These are phyloP conservation scores for Brachyalestes nurse DNA, from an alignment of 2,797 vertebrate species.

Conservation along the genomic window DNA sequence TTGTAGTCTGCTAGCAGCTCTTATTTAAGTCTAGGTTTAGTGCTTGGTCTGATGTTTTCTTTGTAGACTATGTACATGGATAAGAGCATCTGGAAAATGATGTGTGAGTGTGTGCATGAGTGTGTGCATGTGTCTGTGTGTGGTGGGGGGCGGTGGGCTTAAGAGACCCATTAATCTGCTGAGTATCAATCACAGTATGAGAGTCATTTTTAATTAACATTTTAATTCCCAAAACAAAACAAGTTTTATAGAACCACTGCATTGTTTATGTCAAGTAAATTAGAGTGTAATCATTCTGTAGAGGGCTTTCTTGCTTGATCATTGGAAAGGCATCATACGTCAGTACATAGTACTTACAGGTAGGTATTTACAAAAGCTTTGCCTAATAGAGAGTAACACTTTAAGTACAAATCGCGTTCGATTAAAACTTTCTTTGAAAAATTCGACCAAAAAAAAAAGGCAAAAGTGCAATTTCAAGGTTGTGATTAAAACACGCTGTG, in stretches of 20 bases:
- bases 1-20: no score
- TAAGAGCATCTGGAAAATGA: no score
- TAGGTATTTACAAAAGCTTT: slow-evolving; percentile 39
- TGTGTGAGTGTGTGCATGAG: slow-evolving; percentile 25
- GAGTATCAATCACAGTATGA: background rate
- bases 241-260: background rate
- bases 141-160: no score
- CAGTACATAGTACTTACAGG: slow-evolving; percentile 62
- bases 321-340: slow-evolving; percentile 33
- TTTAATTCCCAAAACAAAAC: background rate
- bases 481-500: slow-evolving; percentile 5
- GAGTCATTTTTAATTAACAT: slow-evolving; percentile 48
- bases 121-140: slow-evolving; percentile 44
- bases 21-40: no score
- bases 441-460: background rate
- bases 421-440: background rate
- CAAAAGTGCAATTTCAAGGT: slow-evolving; percentile 9
- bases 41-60: no score
- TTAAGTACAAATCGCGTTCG: background rate
- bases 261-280: slow-evolving; percentile 13
- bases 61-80: no score
- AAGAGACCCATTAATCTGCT: no score
- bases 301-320: background rate
- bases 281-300: background rate
- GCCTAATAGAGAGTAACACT: slow-evolving; percentile 23